Evolutionary conservation across 2,797 vertebrate genomes (phyloP), one percentile per base, ranked within the genome.

Genomic region (Phataginus tricuspis): DNA sequence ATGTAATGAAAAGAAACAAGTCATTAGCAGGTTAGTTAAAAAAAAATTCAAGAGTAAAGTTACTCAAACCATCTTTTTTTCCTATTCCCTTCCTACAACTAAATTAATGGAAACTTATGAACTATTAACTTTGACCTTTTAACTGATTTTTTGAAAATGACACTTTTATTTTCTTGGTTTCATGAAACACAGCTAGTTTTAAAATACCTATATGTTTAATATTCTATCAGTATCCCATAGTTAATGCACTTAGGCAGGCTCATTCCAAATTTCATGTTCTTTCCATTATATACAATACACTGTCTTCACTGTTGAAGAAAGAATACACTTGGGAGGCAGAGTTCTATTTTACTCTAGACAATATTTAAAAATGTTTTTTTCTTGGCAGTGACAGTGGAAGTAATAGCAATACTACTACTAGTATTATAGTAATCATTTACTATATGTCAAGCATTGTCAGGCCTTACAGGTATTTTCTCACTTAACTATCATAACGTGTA

Each of bases 141-240:
- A 88, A 89, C 37, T 85, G 45, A 75, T 89, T 91, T 91, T 80
- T 53, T 85, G 25, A 94, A 91, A 79, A 74, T 51, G 59, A 59
- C n/a, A 94, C 61, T 89, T 95, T 61, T 91, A 19, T 53, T 89
- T 94, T 86, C 18, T 83, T 57, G 71, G 25, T 25, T 79, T 78
- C 27, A 72, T 45, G 74, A 84, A 83, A 86, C 15, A 92, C 0
- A 66, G 42, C 74, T 37, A 86, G 4, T 71, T 83, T 91, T 75
- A 45, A 90, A 92, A 75, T 75, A 85, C 4, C 57, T 75, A n/a
- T 45, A 75, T 72, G 21, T 86, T 78, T 45, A 92, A 71, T 6
- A 94, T 72, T 29, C 45, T 82, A 87, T 90, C 31, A 79, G 2
- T 74, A 93, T 90, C 75, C n/a, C 45, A 59, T 12, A 88, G 31